Evolutionary conservation across 2,888 invertebrate genomes (phyloP).

Genomic region (Stegophylla sp.): DNA sequence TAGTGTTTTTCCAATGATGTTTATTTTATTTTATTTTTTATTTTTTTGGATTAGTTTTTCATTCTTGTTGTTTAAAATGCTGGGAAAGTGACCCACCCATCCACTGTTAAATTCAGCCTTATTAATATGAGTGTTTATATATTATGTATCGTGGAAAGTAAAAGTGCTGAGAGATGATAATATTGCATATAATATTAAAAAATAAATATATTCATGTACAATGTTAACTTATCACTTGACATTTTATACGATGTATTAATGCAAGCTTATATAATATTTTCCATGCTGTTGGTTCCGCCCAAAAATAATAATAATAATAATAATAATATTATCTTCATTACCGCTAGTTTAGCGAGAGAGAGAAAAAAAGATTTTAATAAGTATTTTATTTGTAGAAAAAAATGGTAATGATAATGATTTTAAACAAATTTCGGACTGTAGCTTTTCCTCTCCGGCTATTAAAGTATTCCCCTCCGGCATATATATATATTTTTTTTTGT

Average conservation of each 20-base stretch:
- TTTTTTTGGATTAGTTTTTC: too few species aligned
- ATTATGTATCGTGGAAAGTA: too few species aligned
- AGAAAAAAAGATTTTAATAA: not conserved
- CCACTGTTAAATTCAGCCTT: not conserved
- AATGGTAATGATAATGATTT: not conserved
- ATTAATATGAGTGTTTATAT: too few species aligned
- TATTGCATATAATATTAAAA: not conserved
- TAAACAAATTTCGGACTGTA: not conserved
- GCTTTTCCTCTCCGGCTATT: not conserved
- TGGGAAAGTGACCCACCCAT: too few species aligned
- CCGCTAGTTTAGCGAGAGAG: not conserved
- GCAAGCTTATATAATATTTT: conserved; percentile 17
- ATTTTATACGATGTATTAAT: conserved; percentile 21
- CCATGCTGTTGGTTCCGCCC: not conserved
- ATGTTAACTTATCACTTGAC: conserved; percentile 1
- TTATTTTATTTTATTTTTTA: too few species aligned
- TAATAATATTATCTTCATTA: conserved; percentile 37
- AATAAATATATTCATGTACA: not conserved
- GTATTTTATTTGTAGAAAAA: not conserved
- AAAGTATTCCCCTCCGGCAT: not conserved
- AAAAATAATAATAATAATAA: conserved; percentile 42
- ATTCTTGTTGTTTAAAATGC: too few species aligned
- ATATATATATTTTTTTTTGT: not conserved
- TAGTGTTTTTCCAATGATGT: too few species aligned
- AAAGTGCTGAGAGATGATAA: not conserved